Evolutionary conservation across 2,888 invertebrate genomes (phyloP), one percentile per base, ranked within the genome.

Genomic region (Xanthia icteritia): DNA sequence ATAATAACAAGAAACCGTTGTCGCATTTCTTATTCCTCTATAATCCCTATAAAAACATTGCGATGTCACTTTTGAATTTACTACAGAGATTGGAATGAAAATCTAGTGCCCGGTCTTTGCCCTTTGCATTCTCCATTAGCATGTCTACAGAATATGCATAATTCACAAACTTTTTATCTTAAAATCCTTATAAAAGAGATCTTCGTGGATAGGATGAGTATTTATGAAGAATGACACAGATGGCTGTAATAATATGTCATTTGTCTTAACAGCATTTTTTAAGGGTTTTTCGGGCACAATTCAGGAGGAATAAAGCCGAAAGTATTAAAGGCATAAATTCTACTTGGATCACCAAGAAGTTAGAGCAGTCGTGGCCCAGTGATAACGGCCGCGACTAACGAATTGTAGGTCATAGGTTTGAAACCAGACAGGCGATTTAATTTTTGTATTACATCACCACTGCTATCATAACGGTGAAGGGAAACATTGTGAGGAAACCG

Each of bases 141-240:
- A 39, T 69, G 23, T 83, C 61, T 42, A n/a, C 51, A n/a, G 15
- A 83, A 56, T 58, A 61, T 63, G 42, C 23, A 70, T 48, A 45
- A 13, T 68, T 13, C 23, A 56, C 20, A 42, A 58, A 61, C 3
- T 27, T 67, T 51, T 70, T 51, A 51, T 70, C 56, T 42, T 70
- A 60, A 69, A 65, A 60, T 45, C 4, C 27, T 73, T 39, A 15
- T 27, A n/a, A 56, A 65, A 73, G 42, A 27, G 27, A n/a, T 78
- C 8, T 63, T 27, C 82, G 60, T 58, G 39, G 17, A 45, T 20
- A 15, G 9, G 5, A 72, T 69, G 45, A 69, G 70, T 79, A 73
- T 79, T 69, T 66, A 61, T 83, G 61, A 65, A 17, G 39, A 67
- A 73, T 42, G 36, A 3, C 1, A n/a, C 71, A 61, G 72, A 42